Base-by-base conservation (phyloP, 2,797 vertebrate genomes). In the Fringilla coelebs region DNA sequence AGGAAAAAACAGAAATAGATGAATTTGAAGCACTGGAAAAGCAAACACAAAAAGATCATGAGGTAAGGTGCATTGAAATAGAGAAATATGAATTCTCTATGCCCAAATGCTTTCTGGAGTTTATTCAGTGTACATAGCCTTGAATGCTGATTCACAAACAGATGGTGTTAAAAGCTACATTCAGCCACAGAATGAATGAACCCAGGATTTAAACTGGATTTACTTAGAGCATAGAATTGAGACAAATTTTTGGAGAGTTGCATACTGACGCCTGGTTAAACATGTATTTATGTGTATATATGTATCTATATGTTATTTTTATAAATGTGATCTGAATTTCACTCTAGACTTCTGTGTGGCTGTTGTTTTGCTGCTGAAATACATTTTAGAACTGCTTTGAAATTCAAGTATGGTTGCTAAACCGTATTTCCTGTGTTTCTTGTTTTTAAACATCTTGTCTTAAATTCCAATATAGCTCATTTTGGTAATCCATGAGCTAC, bases 11-110 rank as follows among this genome's bases (percentile, higher is more conserved):
- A 20, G 98, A 99, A 61, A 90, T 95, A 12, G 98, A 98, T 3
- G 99, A 99, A 96, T 99, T 99, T 95, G 97, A 98, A 79, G 89
- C 85, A 61, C 97, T 99, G 46, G 99, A 99, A 97, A 98, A 98
- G 55, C 97, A 98, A 96, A 94, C 97, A 71, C 96, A 96, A 62
- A 98, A 98, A 73, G 98, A 99, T 68, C 97, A 98, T 6, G 98
- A 99, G 99, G 99, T 99, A 89, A 97, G 92, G 13, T 62, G 28
- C 36, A 46, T 8, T 58, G 66, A 93, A 91, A 81, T 46, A 55
- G 26, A 58, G 57, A 26, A 32, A 17, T 4, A 32, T 40, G n/a
- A 88, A 32, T 34, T 70, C 9, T 66, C 29, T 63, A 2, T 36
- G 38, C 13, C 34, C 2, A 20, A 5, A 32, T 38, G 13, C 38